These are phyloP conservation scores for Scaptomyza reducta DNA, from an alignment of 2,888 invertebrate species.

Conservation along the genomic window DNA sequence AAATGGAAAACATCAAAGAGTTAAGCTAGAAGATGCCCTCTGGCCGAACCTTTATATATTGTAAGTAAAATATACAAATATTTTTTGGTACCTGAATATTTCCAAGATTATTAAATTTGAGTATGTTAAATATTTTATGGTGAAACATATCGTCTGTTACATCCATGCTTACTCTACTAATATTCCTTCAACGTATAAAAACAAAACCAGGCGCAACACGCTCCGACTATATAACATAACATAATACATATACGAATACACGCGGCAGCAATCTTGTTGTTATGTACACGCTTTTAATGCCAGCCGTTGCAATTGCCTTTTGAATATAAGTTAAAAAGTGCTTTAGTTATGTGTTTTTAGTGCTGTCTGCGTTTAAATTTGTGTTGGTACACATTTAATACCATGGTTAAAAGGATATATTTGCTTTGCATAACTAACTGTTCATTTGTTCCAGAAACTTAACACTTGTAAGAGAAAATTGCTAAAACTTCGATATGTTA, in stretches of 20 bases:
- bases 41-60: not conserved
- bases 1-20: not conserved
- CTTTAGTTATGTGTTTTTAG: constrained; percentile 1
- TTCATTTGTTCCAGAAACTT: not conserved
- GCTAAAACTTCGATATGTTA: no score
- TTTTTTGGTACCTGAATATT: not conserved
- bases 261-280: constrained; percentile 19
- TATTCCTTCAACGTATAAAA: not conserved
- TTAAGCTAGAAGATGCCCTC: not conserved
- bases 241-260: not conserved
- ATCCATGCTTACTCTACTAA: not conserved
- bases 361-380: not conserved
- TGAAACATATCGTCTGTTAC: not conserved
- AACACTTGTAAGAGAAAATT: no score
- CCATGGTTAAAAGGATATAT: not conserved
- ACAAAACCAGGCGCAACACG: constrained; percentile 4
- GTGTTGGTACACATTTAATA: not conserved
- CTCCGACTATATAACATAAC: not conserved
- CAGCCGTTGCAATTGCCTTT: constrained; percentile 29
- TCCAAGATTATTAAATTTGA: not conserved
- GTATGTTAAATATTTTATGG: not conserved
- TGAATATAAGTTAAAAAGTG: constrained; percentile 19
- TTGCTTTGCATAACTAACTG: not conserved
- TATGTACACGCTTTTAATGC: constrained; percentile 23
- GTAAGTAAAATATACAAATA: no score